Conservation (phyloP, 2,888 invertebrate genomes). For the Dryocosmus kuriphilus region DNA sequence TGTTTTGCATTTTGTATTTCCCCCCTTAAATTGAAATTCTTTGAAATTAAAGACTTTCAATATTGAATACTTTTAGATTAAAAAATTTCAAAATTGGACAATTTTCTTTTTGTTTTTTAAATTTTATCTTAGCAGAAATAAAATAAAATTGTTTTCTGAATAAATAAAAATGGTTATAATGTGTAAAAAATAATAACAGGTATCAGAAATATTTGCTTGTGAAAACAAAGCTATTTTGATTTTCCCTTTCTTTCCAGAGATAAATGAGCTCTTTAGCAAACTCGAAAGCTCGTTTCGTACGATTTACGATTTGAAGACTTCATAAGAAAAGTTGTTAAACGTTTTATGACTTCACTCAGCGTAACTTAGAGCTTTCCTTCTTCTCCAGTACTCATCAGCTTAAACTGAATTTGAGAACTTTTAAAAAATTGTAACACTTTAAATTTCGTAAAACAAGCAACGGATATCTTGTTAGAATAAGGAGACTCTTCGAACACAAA, state of each 20-base stretch:
- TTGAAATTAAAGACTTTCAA: no score
- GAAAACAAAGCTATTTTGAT: not conserved
- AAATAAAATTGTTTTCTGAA: not conserved
- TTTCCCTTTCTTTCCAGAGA: not conserved
- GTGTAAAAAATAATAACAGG: not conserved
- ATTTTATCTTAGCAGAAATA: no score
- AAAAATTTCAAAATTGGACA: no score
- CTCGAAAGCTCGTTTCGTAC: not conserved
- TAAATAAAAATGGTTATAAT: not conserved
- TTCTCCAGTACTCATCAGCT: not conserved
- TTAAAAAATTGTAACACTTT: no score
- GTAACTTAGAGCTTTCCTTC: not conserved
- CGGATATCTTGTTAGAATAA: no score
- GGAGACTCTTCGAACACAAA: no score
- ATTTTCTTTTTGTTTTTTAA: no score
- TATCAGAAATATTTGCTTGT: not conserved
- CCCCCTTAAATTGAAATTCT: no score
- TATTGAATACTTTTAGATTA: no score
- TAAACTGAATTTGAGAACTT: not conserved
- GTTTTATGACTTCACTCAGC: not conserved
- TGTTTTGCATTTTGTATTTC: no score
- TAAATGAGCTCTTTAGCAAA: not conserved
- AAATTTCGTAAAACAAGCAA: no score
- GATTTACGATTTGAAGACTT: constrained; percentile 13
- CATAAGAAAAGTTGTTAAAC: constrained; percentile 1